Evolutionary conservation across 2,888 invertebrate genomes (phyloP), one percentile per base, ranked within the genome.

Genomic region (Parapristionchus giblindavisi): DNA sequence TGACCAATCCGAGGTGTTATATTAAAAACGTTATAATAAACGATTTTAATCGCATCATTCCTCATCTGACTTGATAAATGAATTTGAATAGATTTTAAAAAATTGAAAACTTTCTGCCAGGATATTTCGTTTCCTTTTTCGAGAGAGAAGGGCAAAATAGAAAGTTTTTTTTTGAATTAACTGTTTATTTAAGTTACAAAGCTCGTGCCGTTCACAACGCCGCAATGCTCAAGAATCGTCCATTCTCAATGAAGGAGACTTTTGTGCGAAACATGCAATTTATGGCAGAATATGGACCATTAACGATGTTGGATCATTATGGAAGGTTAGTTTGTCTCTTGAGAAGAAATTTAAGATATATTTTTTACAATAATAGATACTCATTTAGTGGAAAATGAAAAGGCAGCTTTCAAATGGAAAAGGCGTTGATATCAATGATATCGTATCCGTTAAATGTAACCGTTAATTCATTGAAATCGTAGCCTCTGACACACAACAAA

Each of bases 211-310:
- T 6, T 24, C 68, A 52, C 24, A 68, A 68, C 52, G 32, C 52
- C 0, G 36, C 29, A 14, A 68, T 68, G 68, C 52, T 68, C 1
- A 51, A 52, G 11, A 32, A 68, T 36, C 51, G 68, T 36, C 52
- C 68, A 1, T 68, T 68, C n/a, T 34, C 4, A 21, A 68, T 68
- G 68, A 68, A 68, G 61, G 43, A 65, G 3, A 52, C 36, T 4
- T 68, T 68, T 52, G 52, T 52, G 52, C 32, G 52, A 14, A 51
- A 68, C 52, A 68, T 68, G 68, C 36, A 68, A 36, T 68, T 68
- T 29, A 68, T 68, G 68, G 68, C 34, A 8, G 24, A 17, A n/a
- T 68, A 43, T 36, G 68, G 68, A 0, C 52, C 68, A 11, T 24
- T 68, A 27, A 14, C 36, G 3, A 52, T 51, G 52, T 36, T 68